A percentile compares a stretch with the other conserved stretches of the same genome.
Evolutionary conservation across 2,888 invertebrate species (phyloP).

Genomic region (Leucoptera coffeella): DNA sequence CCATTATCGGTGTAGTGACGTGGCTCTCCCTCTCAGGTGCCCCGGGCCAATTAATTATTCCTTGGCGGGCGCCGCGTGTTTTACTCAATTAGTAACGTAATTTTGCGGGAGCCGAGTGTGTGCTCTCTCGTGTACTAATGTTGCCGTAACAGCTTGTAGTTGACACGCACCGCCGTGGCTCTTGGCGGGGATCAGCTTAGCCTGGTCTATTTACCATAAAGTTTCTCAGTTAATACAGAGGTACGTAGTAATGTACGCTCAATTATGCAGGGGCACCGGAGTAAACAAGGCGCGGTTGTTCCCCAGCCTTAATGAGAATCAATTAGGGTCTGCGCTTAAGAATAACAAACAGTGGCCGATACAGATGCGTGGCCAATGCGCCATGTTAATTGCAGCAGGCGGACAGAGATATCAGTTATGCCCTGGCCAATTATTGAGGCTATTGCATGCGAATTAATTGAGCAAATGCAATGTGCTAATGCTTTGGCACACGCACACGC

Average conservation of each 20-base stretch:
- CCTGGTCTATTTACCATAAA: too few relatives aligned
- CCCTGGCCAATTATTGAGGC: slow-evolving; percentile 33
- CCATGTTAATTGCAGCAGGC: slow-evolving; percentile 2
- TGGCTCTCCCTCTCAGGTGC: slow-evolving; percentile 51
- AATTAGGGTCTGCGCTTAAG: not conserved
- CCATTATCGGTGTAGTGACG: slow-evolving; percentile 55
- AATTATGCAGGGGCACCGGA: slow-evolving; percentile 11
- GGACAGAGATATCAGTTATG: slow-evolving; percentile 13
- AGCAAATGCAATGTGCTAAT: slow-evolving; percentile 26
- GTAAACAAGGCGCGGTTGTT: slow-evolving; percentile 9
- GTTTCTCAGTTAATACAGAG: too few relatives aligned
- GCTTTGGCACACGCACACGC: too few relatives aligned
- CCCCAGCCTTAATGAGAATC: not conserved
- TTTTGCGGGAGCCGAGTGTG: slow-evolving; percentile 52
- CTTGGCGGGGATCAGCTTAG: too few relatives aligned
- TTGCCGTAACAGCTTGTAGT: too few relatives aligned
- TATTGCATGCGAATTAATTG: slow-evolving; percentile 46
- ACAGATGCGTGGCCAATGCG: not conserved
- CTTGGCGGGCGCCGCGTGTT: slow-evolving; percentile 51
- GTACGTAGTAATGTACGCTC: slow-evolving; percentile 21
- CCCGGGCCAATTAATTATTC: slow-evolving; percentile 50
- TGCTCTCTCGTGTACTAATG: too few relatives aligned
- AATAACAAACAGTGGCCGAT: not conserved
- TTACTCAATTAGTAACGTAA: slow-evolving; percentile 55
- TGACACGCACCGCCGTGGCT: too few relatives aligned